Base-by-base conservation (phyloP, 2,888 invertebrate species). In the Brassicogethes aeneus region DNA sequence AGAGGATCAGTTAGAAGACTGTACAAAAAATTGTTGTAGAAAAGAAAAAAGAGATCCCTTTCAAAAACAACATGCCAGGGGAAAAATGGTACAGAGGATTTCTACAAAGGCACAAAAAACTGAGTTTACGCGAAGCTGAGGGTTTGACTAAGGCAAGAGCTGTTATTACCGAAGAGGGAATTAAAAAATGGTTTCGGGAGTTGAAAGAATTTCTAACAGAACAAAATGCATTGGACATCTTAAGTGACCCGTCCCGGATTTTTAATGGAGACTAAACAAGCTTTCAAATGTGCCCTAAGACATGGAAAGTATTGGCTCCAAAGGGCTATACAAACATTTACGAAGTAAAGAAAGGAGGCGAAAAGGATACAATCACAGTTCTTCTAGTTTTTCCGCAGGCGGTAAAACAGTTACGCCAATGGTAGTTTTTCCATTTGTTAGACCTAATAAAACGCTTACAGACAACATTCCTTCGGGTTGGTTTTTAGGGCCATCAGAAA, bases 401-500 rank as follows among this genome's bases (percentile, higher is more conserved):
- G 51, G 57, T 2, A 31, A 52, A 14, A 41, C 54, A 5, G 42
- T 46, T 32, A 55, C 56, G 7, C 55, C 55, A 8, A 42, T 48
- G 16, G 51, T 54, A 3, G 49, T 52, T 15, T n/a, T n/a, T n/a
- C n/a, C n/a, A n/a, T n/a, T 58, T 55, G 35, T 58, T 51, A 8
- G 34, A 32, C 41, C 38, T 17, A 39, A 17, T 14, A 30, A 37
- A 37, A 16, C 37, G 3, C 3, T 30, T 2, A n/a, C 30, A 12
- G 37, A 37, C 7, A 37, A 16, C 23, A 30, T 30, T 2, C 15
- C 31, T 15, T 1, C 3, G 2, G 15, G 10, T 2, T 30, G 39
- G 37, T 34, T n/a, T n/a, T n/a, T n/a, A n/a, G n/a, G n/a, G n/a
- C n/a, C n/a, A n/a, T n/a, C n/a, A 17, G 37, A 43, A n/a, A 37